These are phyloP conservation scores for Masticophis lateralis DNA, from an alignment of 2,797 vertebrate genomes.

Conservation along the genomic window DNA sequence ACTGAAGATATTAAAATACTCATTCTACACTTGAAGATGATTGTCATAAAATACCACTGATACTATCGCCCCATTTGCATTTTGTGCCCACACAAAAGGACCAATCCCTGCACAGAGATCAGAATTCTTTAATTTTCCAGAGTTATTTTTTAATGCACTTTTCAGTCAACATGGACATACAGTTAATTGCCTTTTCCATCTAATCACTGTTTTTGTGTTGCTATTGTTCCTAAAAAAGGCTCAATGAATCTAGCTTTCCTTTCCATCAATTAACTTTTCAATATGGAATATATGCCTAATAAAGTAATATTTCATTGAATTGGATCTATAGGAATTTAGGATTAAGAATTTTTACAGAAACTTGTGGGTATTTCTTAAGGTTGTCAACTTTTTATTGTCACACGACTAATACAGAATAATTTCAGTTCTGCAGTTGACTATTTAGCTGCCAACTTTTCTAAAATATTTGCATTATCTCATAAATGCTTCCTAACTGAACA, in stretches of 20 bases:
- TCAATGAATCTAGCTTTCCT: neutral
- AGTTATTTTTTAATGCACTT: neutral
- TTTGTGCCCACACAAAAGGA: neutral
- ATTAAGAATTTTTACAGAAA: neutral
- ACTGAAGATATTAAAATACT: conserved; percentile 33
- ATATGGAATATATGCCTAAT: neutral
- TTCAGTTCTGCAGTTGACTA: neutral
- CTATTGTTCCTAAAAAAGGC: neutral
- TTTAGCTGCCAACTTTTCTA: neutral
- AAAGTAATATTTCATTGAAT: neutral
- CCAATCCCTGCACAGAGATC: rapidly evolving
- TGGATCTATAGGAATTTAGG: neutral
- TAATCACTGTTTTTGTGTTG: neutral
- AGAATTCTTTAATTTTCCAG: conserved; percentile 3
- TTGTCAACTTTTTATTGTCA: neutral
- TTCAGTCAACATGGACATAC: neutral
- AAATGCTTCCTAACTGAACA: neutral
- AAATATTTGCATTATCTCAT: neutral
- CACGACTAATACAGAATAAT: neutral
- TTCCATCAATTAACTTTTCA: neutral
- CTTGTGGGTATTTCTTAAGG: neutral
- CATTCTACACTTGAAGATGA: conserved; percentile 11
- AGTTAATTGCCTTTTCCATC: neutral
- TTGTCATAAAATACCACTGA: conserved; percentile 7
- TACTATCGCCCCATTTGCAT: neutral